Percentiles rank a stretch among this genome's conserved stretches.
These are phyloP conservation scores for Numenius arquata DNA, from an alignment of 2,113 vertebrate genomes.

Conservation along the genomic window DNA sequence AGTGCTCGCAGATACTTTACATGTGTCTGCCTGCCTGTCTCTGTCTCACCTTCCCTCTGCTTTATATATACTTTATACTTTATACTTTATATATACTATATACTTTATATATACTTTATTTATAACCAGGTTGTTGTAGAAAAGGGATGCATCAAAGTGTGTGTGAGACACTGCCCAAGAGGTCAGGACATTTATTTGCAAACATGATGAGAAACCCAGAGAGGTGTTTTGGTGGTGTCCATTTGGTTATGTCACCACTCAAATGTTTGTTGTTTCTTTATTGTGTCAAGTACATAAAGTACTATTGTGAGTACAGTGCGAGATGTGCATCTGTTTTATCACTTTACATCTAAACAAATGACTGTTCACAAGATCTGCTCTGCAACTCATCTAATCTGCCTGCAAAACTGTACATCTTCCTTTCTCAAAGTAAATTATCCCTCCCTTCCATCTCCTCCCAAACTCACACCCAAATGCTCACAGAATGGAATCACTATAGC, in stretches of 20 bases:
- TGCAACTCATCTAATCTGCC: neutral
- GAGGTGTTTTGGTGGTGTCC: neutral
- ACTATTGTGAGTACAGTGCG: neutral
- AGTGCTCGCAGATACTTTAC: neutral
- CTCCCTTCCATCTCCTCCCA: neutral
- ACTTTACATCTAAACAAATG: neutral
- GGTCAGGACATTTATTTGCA: neutral
- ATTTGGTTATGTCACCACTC: neutral
- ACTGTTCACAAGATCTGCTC: neutral
- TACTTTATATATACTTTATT: neutral
- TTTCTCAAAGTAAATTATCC: neutral
- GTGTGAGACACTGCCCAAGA: neutral
- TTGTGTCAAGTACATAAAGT: neutral
- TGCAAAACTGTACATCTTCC: neutral
- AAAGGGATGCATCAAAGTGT: neutral
- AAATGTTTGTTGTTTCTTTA: neutral
- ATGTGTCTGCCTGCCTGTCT: neutral
- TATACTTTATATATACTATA: neutral
- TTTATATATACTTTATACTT: neutral
- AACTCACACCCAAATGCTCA: neutral
- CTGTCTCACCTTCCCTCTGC: neutral
- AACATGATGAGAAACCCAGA: neutral
- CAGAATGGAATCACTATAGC: neutral
- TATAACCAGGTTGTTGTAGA: neutral
- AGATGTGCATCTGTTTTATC: neutral